Evolutionary conservation across 2,113 vertebrate genomes (phyloP), one percentile per base, ranked within the genome.

Genomic region (Gopherus evgoodei): DNA sequence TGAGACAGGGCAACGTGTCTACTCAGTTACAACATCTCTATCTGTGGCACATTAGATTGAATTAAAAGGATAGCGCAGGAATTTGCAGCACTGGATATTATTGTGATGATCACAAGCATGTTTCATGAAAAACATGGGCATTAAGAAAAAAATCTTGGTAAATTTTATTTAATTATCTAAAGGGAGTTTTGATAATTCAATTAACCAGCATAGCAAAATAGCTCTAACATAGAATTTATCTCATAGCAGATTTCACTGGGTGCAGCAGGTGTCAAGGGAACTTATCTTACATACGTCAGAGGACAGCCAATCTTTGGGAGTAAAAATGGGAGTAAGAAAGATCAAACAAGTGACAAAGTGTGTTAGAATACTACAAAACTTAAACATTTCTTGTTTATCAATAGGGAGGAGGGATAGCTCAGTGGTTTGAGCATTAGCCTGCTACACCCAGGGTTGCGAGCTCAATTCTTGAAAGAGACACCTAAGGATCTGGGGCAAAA

Each of bases 1-100:
- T 2, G 2, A 47, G 75, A 87, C 11, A 52, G 3, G 3, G 0
- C 0, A 11, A 5, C 2, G 1, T 0, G 1, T 14, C 2, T 17
- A 2, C 21, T 84, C 5, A 11, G 12, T 72, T 65, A 65, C 50
- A 89, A 6, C 56, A 62, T 13, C 14, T 65, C 13, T 29, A 35
- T 65, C 31, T 65, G 31, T 35, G 22, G n/a, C 38, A 75, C n/a
- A 42, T 42, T 42, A 75, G 10, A 75, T 11, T 25, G n/a, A 42
- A 25, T 42, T 24, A 25, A 75, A 69, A 24, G 38, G 10, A 38
- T 13, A 75, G n/a, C 11, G 25, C 19, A 42, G 72, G n/a, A 22
- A 75, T 90, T 88, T 81, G 11, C 10, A 57, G 59, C 3, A 6
- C 56, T 83, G 75, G 25, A 9, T 12, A 4, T n/a, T 90, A 22